Percentiles rank a stretch among this genome's conserved stretches.
These are phyloP conservation scores for Lepus townsendii DNA, from an alignment of 2,797 vertebrate species.

Conservation along the genomic window DNA sequence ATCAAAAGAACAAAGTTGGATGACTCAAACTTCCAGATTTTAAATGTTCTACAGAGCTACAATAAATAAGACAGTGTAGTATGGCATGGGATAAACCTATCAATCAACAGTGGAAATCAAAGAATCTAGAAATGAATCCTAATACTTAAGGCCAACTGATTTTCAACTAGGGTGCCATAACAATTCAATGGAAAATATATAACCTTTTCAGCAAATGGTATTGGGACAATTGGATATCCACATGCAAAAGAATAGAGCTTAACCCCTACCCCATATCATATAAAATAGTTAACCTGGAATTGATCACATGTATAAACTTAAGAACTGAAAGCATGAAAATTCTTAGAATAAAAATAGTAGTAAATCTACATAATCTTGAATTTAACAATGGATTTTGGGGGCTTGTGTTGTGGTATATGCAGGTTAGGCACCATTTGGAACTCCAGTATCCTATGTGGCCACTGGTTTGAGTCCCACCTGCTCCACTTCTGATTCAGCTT, in stretches of 20 bases:
- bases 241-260: neutral
- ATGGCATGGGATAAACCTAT: neutral
- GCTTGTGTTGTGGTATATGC: too few species aligned
- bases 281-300: neutral
- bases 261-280: neutral
- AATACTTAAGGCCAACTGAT: neutral
- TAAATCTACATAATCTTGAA: neutral
- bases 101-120: neutral
- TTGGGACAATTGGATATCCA: neutral
- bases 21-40: neutral
- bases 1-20: conserved; percentile 18
- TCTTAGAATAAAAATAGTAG: neutral
- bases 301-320: neutral
- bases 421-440: too few species aligned
- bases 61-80: conserved; percentile 29
- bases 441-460: too few species aligned
- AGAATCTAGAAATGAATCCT: conserved; percentile 15
- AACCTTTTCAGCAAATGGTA: neutral
- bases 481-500: too few species aligned
- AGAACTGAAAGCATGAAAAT: conserved; percentile 34
- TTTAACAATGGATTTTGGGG: neutral
- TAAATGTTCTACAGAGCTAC: neutral
- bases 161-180: conserved; percentile 4
- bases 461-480: too few species aligned
- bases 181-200: neutral